phyloP scores from a whole-genome alignment of 1,140 invertebrate genomes.

The Tetramorium parvispinum region DNA sequence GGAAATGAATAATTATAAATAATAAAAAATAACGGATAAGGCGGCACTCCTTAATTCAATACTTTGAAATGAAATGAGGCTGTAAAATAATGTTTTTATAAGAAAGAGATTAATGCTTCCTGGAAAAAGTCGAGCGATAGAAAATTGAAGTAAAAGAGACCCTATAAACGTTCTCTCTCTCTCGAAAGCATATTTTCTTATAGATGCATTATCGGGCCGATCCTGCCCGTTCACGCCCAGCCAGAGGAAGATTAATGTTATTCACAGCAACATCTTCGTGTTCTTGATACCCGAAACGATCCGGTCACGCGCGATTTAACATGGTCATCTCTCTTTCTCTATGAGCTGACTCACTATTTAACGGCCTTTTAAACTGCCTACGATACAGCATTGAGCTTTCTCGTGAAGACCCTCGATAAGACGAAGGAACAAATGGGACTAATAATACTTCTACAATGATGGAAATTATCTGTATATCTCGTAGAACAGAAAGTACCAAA shows the following conservation, averaged over 20 bases:
- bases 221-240: slow-evolving; percentile 16
- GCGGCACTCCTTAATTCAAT: background rate
- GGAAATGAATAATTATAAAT: slow-evolving; percentile 1
- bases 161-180: background rate
- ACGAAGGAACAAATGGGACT: slow-evolving; percentile 25
- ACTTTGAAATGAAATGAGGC: background rate
- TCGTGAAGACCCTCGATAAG: slow-evolving; percentile 36
- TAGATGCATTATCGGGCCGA: background rate
- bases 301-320: slow-evolving; percentile 48
- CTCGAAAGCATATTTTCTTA: slow-evolving; percentile 15
- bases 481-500: background rate
- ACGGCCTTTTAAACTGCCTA: slow-evolving; percentile 57
- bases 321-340: slow-evolving; percentile 59
- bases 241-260: slow-evolving; percentile 56
- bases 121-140: background rate
- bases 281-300: slow-evolving; percentile 32
- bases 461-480: slow-evolving; percentile 20
- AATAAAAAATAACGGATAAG: background rate
- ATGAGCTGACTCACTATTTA: slow-evolving; percentile 67
- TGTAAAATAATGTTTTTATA: background rate
- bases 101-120: background rate
- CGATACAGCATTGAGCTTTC: slow-evolving; percentile 27
- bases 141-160: background rate
- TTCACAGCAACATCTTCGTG: slow-evolving; percentile 45
- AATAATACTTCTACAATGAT: slow-evolving; percentile 32